A percentile compares a stretch with the other conserved stretches of the same genome.
Conservation (phyloP, 2,888 invertebrate genomes). For the Teinopalpus imperialis region DNA sequence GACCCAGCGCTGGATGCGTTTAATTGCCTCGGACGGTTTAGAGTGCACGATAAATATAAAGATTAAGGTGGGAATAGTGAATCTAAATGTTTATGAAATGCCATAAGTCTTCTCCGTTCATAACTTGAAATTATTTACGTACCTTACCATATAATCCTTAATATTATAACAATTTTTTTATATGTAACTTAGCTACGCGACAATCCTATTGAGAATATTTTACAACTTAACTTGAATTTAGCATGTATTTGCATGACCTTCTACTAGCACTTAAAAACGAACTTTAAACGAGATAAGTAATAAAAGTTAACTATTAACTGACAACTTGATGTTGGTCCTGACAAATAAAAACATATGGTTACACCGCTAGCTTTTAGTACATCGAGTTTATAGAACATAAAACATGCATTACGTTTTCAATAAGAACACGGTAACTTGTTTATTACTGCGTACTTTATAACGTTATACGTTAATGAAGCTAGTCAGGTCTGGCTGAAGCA, state of each 20-base stretch:
- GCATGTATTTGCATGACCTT: no score
- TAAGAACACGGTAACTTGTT: background rate
- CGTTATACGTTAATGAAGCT: background rate
- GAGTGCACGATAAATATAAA: slow-evolving; percentile 71
- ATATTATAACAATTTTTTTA: no score
- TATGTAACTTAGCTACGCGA: no score
- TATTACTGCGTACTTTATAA: no score
- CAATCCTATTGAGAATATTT: no score
- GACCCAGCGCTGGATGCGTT: slow-evolving; percentile 72
- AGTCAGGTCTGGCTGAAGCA: background rate
- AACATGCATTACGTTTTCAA: background rate
- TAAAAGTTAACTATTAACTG: no score
- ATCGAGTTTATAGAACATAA: background rate
- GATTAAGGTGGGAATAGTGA: slow-evolving; percentile 73
- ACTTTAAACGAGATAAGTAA: no score
- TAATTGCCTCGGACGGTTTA: slow-evolving; percentile 74
- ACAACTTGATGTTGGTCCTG: no score
- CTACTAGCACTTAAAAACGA: no score
- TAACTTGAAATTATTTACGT: slow-evolving; percentile 1
- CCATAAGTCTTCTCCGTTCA: slow-evolving; percentile 6
- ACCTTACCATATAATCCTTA: no score
- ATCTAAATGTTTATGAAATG: slow-evolving; percentile 46
- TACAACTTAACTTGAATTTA: no score
- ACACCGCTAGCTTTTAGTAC: background rate
- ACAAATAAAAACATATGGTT: no score